Evolutionary conservation across 2,113 vertebrate genomes (phyloP), one percentile per base, ranked within the genome.

Genomic region (Myiagra hebetior): DNA sequence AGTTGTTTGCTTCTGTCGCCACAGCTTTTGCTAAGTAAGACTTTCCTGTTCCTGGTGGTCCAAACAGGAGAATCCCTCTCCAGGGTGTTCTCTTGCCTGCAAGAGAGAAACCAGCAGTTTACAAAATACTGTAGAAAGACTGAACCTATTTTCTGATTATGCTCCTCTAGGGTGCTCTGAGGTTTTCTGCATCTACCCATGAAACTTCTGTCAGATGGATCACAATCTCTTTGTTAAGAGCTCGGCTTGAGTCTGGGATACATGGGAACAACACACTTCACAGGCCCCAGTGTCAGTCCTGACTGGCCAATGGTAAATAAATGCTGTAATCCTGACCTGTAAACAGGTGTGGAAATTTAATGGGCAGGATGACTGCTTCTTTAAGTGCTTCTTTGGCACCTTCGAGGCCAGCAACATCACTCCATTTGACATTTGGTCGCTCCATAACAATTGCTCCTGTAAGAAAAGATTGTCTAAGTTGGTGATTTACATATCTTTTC

Each of bases 261-360:
- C 16, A 15, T 4, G 12, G 27, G 17, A 7, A 35, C 10, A 70
- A 52, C 6, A 33, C 20, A 35, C 8, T 55, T 74, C 37, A 74
- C 11, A 44, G 33, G 7, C 7, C 11, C 11, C 63, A 60, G 22
- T 15, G 7, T 22, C 3, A 3, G 46, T 62, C n/a, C 50, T 57
- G 33, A 55, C n/a, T 11, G 46, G 50, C 21, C 42, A 73, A 56
- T 1, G 56, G 26, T 24, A 88, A 84, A 75, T 19, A 95, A 81
- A 75, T 44, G 21, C n/a, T 42, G 37, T 56, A 64, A 52, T 57
- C 70, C 92, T 97, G 72, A 99, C 99, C 99, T 97, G 99, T 99
- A 96, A 99, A 99, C 31, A 99, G 98, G 88, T 99, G 99, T 24
- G 99, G 99, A 95, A 99, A 99, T 96, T 99, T 99, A 97, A 99